Percentiles rank a stretch among this genome's conserved stretches.
Evolutionary conservation across 2,113 vertebrate species (phyloP).

Genomic region (Eulacestoma nigropectus): DNA sequence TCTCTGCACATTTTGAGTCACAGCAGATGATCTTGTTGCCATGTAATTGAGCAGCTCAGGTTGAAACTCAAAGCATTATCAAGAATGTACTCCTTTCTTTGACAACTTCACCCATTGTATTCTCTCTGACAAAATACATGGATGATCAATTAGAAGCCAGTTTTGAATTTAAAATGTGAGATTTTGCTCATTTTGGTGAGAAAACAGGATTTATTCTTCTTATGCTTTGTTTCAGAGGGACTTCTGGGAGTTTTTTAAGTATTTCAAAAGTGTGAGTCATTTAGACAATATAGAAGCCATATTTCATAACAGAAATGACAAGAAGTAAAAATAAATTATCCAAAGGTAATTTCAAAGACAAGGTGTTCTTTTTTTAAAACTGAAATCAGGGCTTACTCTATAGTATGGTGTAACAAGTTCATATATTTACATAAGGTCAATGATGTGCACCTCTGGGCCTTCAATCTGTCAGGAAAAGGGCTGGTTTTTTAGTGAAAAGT

Average conservation of each 20-base stretch:
- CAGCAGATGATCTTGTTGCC: constrained; percentile 10
- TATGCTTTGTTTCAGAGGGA: neutral
- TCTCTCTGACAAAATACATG: neutral
- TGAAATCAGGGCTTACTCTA: neutral
- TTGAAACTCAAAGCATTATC: neutral
- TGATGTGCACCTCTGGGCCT: neutral
- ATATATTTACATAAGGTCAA: neutral
- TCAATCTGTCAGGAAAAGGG: neutral
- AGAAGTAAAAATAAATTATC: neutral
- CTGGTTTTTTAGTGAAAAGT: neutral
- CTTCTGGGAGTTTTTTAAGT: neutral
- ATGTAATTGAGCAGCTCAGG: neutral
- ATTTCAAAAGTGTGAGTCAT: neutral
- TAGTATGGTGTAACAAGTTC: neutral
- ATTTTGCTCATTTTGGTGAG: neutral
- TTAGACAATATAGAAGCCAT: neutral
- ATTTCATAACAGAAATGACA: neutral
- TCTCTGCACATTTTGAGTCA: constrained; percentile 66
- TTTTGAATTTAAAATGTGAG: neutral
- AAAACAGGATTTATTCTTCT: neutral
- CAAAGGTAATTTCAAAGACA: neutral
- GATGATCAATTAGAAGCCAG: neutral
- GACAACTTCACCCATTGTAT: neutral
- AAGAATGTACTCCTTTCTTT: neutral
- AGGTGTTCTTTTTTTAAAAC: neutral